Percentiles rank a stretch among this genome's conserved stretches.
Conservation (phyloP, 2,113 vertebrate genomes). For the Scolopax mira region DNA sequence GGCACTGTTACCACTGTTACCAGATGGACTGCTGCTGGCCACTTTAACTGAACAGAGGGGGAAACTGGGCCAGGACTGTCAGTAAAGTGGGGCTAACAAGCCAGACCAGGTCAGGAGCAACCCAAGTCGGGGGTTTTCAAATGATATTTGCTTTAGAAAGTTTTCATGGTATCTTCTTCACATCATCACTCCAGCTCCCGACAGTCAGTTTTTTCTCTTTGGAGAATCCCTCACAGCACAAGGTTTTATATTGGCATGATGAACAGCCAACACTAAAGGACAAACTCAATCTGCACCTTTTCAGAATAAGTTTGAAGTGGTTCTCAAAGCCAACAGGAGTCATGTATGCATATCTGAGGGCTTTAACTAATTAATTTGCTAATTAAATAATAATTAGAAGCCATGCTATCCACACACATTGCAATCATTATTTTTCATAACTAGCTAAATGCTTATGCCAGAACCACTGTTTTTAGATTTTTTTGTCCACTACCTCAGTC, state of each 20-base stretch:
- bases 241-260: background rate
- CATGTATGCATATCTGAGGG: background rate
- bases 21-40: background rate
- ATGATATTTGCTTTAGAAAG: background rate
- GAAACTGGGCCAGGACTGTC: background rate
- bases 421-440: background rate
- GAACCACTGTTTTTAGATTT: background rate
- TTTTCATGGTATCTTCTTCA: background rate
- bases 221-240: background rate
- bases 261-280: background rate
- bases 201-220: background rate
- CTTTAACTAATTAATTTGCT: background rate
- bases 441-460: background rate
- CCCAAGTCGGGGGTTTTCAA: background rate
- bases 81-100: background rate
- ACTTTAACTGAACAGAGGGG: accelerated
- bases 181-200: accelerated
- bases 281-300: background rate
- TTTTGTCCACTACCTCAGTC: background rate
- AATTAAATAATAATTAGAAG: conserved; percentile 5
- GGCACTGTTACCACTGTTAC: conserved; percentile 56
- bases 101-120: background rate
- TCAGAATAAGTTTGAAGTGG: background rate
- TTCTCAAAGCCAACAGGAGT: background rate
- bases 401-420: background rate